Percentiles rank a stretch among this genome's conserved stretches.
These are phyloP conservation scores for Ctenodactylus gundi DNA, from an alignment of 2,113 vertebrate species.

Conservation along the genomic window DNA sequence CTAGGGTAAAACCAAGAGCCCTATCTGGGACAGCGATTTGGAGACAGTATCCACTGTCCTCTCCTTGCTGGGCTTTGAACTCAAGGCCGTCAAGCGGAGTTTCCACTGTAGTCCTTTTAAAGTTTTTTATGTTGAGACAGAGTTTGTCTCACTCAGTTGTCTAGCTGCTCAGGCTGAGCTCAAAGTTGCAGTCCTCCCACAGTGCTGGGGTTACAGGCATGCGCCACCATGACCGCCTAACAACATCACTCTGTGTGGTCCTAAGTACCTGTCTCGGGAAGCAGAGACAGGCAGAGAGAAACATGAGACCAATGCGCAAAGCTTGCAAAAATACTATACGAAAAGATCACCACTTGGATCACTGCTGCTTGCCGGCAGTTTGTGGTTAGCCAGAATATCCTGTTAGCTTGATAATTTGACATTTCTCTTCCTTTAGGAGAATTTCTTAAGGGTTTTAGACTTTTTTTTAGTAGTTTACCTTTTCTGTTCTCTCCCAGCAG, in stretches of 20 bases:
- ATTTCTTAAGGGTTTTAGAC: neutral
- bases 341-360: neutral
- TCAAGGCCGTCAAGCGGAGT: too few species aligned
- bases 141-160: too few species aligned
- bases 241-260: neutral
- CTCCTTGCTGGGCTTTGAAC: too few species aligned
- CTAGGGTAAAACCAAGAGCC: neutral
- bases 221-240: too few species aligned
- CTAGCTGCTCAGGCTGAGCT: too few species aligned
- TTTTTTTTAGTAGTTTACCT: neutral
- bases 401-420: neutral
- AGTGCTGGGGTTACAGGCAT: too few species aligned
- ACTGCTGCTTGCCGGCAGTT: neutral
- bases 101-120: too few species aligned
- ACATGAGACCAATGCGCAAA: neutral
- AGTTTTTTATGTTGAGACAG: too few species aligned
- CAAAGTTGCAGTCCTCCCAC: too few species aligned
- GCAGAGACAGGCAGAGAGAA: neutral
- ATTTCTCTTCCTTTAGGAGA: constrained; percentile 1
- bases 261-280: neutral
- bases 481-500: neutral
- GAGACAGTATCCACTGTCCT: too few species aligned
- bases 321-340: neutral
- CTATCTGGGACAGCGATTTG: neutral
- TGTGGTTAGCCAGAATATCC: neutral